Base-by-base conservation (phyloP, 92 coral and sea anemone genomes). In the Meandrina meandrites region DNA sequence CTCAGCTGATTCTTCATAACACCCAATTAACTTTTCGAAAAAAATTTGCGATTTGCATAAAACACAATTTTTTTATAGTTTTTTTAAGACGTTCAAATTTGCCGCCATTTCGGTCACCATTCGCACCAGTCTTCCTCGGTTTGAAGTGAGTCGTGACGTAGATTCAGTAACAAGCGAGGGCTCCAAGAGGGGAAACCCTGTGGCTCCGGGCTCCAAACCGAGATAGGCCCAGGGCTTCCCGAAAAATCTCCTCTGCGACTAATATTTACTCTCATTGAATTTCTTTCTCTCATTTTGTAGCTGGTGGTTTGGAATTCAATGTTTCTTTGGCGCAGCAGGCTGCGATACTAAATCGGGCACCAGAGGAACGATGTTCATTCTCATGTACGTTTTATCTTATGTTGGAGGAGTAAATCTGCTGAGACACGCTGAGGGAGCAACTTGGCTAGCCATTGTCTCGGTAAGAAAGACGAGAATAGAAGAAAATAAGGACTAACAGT, bases 391-490 rank as follows among this genome's bases (percentile, higher is more conserved):
- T 79, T 21, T 92, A 8, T 40, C 93, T 3, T 90, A 95, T 77
- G 36, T 88, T 70, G 98, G 96, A 30, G 91, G 90, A n/a, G 96
- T 91, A 15, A 86, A 90, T n/a, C 89, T 95, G 35, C 3, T 93
- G 85, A 85, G 98, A 62, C 94, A 93, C 77, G 75, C 98, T 2
- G 98, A 95, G 88, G 98, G 98, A 2, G 98, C 98, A 4, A 95
- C 98, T 31, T 82, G 92, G 50, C 82, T 95, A 54, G 91, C 98
- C 37, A 90, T 95, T 37, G 96, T 91, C 3, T 76, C 35, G 83
- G 98, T 95, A 53, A 72, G 85, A 53, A 24, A n/a, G 15, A n/a
- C 56, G 4, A 37, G 17, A 42, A n/a, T n/a, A 22, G 18, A 11
- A 36, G 34, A 75, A 15, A 11, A 36, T 9, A 48, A 4, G 12